Conservation (phyloP, 2,888 invertebrate genomes). For the Cyclophora punctaria region DNA sequence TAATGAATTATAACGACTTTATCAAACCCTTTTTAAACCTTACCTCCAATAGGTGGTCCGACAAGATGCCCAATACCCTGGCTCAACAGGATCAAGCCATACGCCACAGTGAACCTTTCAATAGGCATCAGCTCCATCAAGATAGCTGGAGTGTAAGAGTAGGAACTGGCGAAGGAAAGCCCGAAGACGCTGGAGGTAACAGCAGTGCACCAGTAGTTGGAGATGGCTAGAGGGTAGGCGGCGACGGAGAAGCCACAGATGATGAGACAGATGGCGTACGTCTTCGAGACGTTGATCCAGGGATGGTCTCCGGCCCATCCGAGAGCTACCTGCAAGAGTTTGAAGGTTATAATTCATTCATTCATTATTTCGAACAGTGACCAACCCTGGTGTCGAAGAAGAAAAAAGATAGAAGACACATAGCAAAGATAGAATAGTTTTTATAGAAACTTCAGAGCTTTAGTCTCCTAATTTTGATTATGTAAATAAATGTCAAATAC, state of each 20-base stretch:
- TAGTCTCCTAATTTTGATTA: no score
- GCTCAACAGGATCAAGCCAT: conserved; percentile 89
- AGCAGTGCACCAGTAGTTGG: conserved; percentile 63
- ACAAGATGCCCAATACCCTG: conserved; percentile 95
- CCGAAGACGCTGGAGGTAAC: conserved; percentile 83
- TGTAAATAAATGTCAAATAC: no score
- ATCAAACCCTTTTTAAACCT: conserved; percentile 7
- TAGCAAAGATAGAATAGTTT: no score
- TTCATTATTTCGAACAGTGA: no score
- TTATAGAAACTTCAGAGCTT: no score
- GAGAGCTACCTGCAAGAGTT: conserved; percentile 76
- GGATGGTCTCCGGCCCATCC: conserved; percentile 93
- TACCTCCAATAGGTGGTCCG: conserved; percentile 94
- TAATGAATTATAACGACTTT: not conserved
- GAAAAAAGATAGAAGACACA: no score
- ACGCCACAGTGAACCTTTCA: conserved; percentile 93
- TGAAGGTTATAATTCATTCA: no score
- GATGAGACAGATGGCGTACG: conserved; percentile 86
- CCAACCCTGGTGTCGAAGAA: no score
- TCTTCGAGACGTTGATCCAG: conserved; percentile 87
- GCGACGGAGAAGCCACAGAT: conserved; percentile 78
- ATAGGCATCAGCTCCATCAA: conserved; percentile 91
- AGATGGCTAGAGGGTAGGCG: conserved; percentile 74
- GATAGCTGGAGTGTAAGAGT: conserved; percentile 92
- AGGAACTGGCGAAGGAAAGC: conserved; percentile 91